Percentiles rank a stretch among this genome's conserved stretches.
Evolutionary conservation across 2,113 vertebrate genomes (phyloP).

Genomic region (Acrocephalus kingi): DNA sequence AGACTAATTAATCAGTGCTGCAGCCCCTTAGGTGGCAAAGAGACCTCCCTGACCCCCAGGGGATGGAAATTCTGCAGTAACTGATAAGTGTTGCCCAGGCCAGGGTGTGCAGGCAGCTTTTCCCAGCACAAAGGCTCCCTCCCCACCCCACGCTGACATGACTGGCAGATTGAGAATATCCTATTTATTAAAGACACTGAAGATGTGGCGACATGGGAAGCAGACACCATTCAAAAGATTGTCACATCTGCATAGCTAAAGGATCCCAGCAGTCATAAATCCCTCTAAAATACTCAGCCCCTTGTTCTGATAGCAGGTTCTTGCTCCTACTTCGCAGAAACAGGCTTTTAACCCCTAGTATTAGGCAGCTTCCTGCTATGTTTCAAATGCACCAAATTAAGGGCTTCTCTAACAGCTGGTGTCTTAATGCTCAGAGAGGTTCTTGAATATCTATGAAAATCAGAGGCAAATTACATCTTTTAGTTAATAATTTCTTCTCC

Average conservation of each 20-base stretch:
- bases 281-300: slow-evolving; percentile 66
- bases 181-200: slow-evolving; percentile 53
- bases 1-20: neutral
- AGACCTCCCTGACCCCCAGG: neutral
- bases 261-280: slow-evolving; percentile 62
- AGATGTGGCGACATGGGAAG: slow-evolving; percentile 20
- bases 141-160: neutral
- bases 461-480: slow-evolving; percentile 67
- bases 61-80: neutral
- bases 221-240: slow-evolving; percentile 57
- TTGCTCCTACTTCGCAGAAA: slow-evolving; percentile 45
- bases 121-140: neutral
- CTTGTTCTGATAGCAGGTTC: slow-evolving; percentile 58
- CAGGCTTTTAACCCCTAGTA: slow-evolving; percentile 54
- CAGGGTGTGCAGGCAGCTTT: neutral
- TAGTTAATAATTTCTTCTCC: slow-evolving; percentile 67
- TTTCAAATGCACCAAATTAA: slow-evolving; percentile 64
- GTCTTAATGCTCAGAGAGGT: slow-evolving; percentile 49
- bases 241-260: slow-evolving; percentile 60
- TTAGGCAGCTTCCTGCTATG: slow-evolving; percentile 53
- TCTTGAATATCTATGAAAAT: slow-evolving; percentile 64
- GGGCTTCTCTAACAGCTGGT: slow-evolving; percentile 64
- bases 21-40: neutral
- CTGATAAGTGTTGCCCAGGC: neutral
- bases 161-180: slow-evolving; percentile 17